Evolutionary conservation across 2,797 vertebrate species (phyloP), one percentile per base, ranked within the genome.

Genomic region (Thamnophis elegans): DNA sequence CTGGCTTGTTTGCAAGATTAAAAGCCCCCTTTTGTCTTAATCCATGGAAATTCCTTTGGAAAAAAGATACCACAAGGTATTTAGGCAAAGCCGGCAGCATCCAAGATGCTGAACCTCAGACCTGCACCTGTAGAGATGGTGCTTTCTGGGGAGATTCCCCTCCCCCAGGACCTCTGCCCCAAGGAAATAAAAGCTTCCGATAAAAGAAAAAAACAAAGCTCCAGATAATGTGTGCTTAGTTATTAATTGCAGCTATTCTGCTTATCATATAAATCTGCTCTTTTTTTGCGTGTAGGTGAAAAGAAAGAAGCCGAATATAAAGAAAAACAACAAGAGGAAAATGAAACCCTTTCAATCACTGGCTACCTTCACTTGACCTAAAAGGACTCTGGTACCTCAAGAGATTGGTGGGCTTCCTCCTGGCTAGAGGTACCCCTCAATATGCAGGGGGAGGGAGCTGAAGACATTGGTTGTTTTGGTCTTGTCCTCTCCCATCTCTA

Each of bases 131-230:
- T 51, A 28, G 56, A 53, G 22, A 7, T 47, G n/a, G 51, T 42
- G 25, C 4, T 60, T 1, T 32, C 9, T 11, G 36, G 36, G 56
- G 5, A 9, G 51, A 55, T 1, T 11, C 28, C 36, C 13, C 12
- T 36, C 85, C 51, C 18, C 42, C 11, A 26, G n/a, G 28, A 13
- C 42, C 32, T 60, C 47, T 87, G 55, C 8, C 73, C 18, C 2
- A 32, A 28, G 1, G 16, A 88, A 82, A 20, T 16, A 36, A 47
- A 62, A 89, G 88, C 10, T 60, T 94, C 90, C 92, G 55, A 85
- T 55, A 89, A 92, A 92, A 5, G 86, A 89, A 28, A 47, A 56
- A 26, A 92, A 92, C 3, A 16, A 93, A 88, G 54, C n/a, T 89
- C 54, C 1, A 1, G 2, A 2, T 90, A 68, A 60, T 36, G 14